Base-by-base conservation (phyloP, 1,140 invertebrate genomes). In the Ctenoplectra terminalis region DNA sequence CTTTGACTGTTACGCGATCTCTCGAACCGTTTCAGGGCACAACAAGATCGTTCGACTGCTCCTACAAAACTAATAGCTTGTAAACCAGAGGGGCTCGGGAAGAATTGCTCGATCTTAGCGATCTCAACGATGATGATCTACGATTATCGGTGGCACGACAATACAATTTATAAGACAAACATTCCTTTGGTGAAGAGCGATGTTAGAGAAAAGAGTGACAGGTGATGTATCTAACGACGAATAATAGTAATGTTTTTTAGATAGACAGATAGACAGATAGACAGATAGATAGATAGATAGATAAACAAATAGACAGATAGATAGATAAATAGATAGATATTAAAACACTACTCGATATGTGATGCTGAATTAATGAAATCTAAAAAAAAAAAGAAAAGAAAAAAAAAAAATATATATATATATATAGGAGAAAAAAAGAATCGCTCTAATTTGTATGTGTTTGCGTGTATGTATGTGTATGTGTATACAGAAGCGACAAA, bases 401-500 rank as follows among this genome's bases (percentile, higher is more conserved):
- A 54, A 84, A 71, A 86, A 52, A 70, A 50, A 34, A 11, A 17
- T 17, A 48, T 5, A 15, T 17, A 48, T 17, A 48, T 5, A 15
- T 17, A 15, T 6, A 15, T 0, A 17, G 17, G 46, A 61, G 46
- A 77, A 77, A 50, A 82, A 73, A 86, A 63, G 40, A 85, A 78
- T 82, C 70, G 73, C n/a, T 82, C 69, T 76, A 82, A 78, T 73
- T 79, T 31, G 37, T 79, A 43, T 58, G 26, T 13, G 34, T 64
- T 26, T 64, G 40, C 52, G 15, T 58, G 29, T 23, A 7, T 56
- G 43, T 60, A 26, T 40, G 17, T 31, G 43, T 60, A 40, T 31
- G 20, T 20, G 20, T 56, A 26, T 40, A 40, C 26, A 46, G n/a
- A 87, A 87, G 84, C 84, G 85, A 87, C 71, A 85, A 71, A 86